Conservation (phyloP, 2,113 vertebrate species). For the Noturus placidus region DNA sequence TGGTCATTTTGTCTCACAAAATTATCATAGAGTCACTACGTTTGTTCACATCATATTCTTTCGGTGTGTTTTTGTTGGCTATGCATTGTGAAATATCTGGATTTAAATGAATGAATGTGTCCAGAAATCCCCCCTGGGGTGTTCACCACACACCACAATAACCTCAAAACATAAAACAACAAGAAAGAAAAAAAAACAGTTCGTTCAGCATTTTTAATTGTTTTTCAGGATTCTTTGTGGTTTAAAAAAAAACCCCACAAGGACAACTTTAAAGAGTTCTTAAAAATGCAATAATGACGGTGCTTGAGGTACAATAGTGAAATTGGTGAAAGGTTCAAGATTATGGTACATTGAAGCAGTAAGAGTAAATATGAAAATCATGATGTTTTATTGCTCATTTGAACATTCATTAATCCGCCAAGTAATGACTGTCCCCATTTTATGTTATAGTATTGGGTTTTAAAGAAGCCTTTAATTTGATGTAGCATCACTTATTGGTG, state of each 20-base stretch:
- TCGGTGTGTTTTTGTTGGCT: not conserved
- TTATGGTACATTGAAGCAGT: not conserved
- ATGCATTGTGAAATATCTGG: slow-evolving; percentile 21
- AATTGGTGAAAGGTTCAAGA: not conserved
- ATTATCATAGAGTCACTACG: not conserved
- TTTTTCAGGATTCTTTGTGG: not conserved
- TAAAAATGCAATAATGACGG: not conserved
- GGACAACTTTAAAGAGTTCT: not conserved
- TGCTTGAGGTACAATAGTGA: not conserved
- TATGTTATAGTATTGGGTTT: not conserved
- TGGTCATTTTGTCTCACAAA: not conserved
- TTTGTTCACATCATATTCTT: not conserved
- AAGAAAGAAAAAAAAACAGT: not conserved
- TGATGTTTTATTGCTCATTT: not conserved
- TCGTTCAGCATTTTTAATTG: not conserved
- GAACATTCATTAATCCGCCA: not conserved
- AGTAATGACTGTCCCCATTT: not conserved
- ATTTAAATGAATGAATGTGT: slow-evolving; percentile 11
- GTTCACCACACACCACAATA: slow-evolving; percentile 36
- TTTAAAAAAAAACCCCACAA: not conserved
- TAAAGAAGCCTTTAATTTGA: not conserved
- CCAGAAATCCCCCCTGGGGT: slow-evolving; percentile 25
- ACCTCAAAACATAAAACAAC: slow-evolving; percentile 24
- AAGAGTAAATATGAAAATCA: not conserved
- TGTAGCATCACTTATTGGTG: not conserved